Percentiles rank a stretch among this genome's conserved stretches.
Evolutionary conservation across 2,888 invertebrate species (phyloP).

Genomic region (Linyphia triangularis): DNA sequence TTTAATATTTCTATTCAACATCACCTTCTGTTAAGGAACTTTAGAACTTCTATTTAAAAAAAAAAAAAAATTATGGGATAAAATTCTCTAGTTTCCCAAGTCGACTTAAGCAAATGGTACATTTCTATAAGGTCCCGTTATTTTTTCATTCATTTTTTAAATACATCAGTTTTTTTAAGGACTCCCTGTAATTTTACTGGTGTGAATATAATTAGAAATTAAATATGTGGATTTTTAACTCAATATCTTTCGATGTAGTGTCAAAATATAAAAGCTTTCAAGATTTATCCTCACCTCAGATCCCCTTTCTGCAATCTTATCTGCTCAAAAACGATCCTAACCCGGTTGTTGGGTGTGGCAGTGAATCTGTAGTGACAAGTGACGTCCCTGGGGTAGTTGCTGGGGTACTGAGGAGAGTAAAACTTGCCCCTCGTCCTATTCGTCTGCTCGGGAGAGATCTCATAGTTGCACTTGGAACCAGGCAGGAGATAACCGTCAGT

Average conservation of each 20-base stretch:
- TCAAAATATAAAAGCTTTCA: background rate
- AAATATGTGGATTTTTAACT: too few species aligned
- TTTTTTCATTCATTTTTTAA: too few species aligned
- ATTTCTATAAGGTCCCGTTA: too few species aligned
- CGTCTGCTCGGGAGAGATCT: constrained; percentile 88
- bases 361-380: constrained; percentile 93
- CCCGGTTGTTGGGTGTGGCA: constrained; percentile 85
- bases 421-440: constrained; percentile 87
- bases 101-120: too few species aligned
- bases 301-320: constrained; percentile 88
- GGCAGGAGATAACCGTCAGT: constrained; percentile 88
- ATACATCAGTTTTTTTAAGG: too few species aligned
- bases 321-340: constrained; percentile 90
- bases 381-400: constrained; percentile 94
- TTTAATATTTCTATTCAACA: too few species aligned
- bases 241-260: too few species aligned
- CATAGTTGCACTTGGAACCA: constrained; percentile 91
- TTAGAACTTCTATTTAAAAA: too few species aligned
- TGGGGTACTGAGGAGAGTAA: constrained; percentile 96
- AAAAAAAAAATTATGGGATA: too few species aligned
- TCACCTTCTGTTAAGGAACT: too few species aligned
- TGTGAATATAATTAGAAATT: too few species aligned
- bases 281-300: constrained; percentile 84
- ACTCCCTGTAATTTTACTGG: background rate
- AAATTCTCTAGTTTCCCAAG: too few species aligned